A percentile compares a stretch with the other conserved stretches of the same genome.
These are phyloP conservation scores for Arctopsyche grandis DNA, from an alignment of 1,140 invertebrate species.

Conservation along the genomic window DNA sequence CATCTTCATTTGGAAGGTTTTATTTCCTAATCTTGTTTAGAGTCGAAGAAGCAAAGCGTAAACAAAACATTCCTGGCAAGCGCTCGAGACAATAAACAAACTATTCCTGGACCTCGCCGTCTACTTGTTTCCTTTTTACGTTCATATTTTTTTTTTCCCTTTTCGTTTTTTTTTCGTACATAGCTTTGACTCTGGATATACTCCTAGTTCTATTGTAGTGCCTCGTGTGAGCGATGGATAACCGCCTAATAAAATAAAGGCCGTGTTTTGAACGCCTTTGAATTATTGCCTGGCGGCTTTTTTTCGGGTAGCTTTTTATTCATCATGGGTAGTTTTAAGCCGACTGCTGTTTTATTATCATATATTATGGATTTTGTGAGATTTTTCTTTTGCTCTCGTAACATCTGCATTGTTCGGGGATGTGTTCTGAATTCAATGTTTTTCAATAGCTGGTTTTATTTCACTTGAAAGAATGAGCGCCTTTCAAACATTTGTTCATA, in stretches of 20 bases:
- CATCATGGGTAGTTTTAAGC: background rate
- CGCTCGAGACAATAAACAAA: slow-evolving; percentile 33
- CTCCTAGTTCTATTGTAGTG: slow-evolving; percentile 24
- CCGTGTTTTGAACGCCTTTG: slow-evolving; percentile 35
- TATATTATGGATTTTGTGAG: background rate
- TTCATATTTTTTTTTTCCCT: background rate
- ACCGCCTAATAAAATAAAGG: slow-evolving; percentile 37
- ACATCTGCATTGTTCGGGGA: too few relatives aligned
- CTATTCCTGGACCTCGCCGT: slow-evolving; percentile 22
- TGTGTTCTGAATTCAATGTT: too few relatives aligned
- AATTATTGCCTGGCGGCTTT: slow-evolving; percentile 29
- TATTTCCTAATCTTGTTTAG: slow-evolving; percentile 8
- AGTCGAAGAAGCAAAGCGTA: slow-evolving; percentile 13
- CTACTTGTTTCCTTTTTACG: background rate
- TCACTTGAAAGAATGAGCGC: too few relatives aligned
- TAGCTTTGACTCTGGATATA: background rate
- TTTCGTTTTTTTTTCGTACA: background rate
- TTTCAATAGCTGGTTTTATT: too few relatives aligned
- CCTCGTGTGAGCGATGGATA: background rate
- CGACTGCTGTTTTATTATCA: slow-evolving; percentile 25
- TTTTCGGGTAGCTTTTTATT: background rate
- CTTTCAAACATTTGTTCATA: too few relatives aligned
- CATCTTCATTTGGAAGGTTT: slow-evolving; percentile 7
- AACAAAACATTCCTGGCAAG: slow-evolving; percentile 32
- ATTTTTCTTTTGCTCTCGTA: too few relatives aligned